These are phyloP conservation scores for Drosophila infuscata DNA, from an alignment of 2,888 invertebrate genomes.

Conservation along the genomic window DNA sequence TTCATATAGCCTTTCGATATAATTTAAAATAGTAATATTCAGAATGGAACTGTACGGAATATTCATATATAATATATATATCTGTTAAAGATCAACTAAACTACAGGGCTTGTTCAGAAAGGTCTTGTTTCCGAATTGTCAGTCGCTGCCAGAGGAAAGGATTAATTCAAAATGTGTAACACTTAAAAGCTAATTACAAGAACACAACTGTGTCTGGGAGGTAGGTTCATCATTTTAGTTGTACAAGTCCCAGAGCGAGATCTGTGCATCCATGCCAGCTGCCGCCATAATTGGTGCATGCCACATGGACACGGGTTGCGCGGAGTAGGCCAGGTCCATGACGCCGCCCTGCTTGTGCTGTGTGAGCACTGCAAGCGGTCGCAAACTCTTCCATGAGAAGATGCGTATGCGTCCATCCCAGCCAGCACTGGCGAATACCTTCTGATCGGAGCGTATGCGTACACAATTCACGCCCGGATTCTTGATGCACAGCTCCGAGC, in stretches of 20 bases:
- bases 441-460: constrained; percentile 89
- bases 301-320: constrained; percentile 88
- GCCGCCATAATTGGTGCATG: constrained; percentile 92
- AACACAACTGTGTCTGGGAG: not conserved
- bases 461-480: constrained; percentile 91
- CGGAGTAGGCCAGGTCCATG: constrained; percentile 90
- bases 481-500: constrained; percentile 88
- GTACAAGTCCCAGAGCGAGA: constrained; percentile 93
- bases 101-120: constrained; percentile 14
- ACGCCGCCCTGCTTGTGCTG: constrained; percentile 90
- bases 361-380: constrained; percentile 90
- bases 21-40: not conserved
- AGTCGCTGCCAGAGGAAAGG: constrained; percentile 31
- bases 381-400: constrained; percentile 91
- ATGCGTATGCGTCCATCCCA: constrained; percentile 92
- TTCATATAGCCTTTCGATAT: not conserved
- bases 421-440: constrained; percentile 90
- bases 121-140: constrained; percentile 22
- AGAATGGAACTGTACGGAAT: not conserved
- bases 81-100: constrained; percentile 10
- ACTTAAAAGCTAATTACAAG: constrained; percentile 37
- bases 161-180: constrained; percentile 31
- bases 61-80: constrained; percentile 2
- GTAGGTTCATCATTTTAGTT: constrained; percentile 84
- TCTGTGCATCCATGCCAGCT: constrained; percentile 90